Base-by-base conservation (phyloP, 1,140 invertebrate genomes). In the Caenorhabditis latens region DNA sequence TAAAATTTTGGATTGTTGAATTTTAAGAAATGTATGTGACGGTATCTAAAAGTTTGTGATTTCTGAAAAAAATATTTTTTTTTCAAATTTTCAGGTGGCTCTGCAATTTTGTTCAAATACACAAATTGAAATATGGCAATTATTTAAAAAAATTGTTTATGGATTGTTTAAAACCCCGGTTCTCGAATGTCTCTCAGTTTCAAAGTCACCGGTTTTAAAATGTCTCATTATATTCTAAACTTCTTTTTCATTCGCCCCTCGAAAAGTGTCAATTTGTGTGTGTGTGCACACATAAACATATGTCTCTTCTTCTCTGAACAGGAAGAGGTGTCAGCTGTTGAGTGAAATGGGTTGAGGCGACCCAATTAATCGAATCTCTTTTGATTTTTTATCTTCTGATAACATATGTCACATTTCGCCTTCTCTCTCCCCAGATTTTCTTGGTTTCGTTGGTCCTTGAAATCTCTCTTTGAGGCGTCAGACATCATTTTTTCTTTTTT, bases 371-470 rank as follows among this genome's bases (percentile, higher is more conserved):
- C 16, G 9, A 11, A 24, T 11, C 16, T 19, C 46, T 14, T 71
- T 8, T 71, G 65, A 71, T 71, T 71, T 71, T 71, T 71, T 71
- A 71, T 71, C 65, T 63, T 71, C 65, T 71, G 65, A 71, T 71
- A 71, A 71, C 65, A 71, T 71, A 71, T 71, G 65, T 71, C 42
- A 43, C 42, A 71, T 71, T 43, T n/a, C n/a, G n/a, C n/a, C n/a
- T 43, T 24, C 8, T 9, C 11, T 63, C 21, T 9, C 11, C 21
- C n/a, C 61, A 16, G n/a, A n/a, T n/a, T 53, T 53, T 16, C 16
- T 53, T 4, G 50, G 55, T 9, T 24, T 63, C 61, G 32, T 63
- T 24, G 32, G 61, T 32, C 61, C 24, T 63, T 19, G 32, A 58
- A 19, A 4, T 7, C n/a, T 58, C n/a, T 58, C 1, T 58, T 13